phyloP scores from a whole-genome alignment of 2,797 vertebrate genomes.

The Dicrostonyx torquatus region DNA sequence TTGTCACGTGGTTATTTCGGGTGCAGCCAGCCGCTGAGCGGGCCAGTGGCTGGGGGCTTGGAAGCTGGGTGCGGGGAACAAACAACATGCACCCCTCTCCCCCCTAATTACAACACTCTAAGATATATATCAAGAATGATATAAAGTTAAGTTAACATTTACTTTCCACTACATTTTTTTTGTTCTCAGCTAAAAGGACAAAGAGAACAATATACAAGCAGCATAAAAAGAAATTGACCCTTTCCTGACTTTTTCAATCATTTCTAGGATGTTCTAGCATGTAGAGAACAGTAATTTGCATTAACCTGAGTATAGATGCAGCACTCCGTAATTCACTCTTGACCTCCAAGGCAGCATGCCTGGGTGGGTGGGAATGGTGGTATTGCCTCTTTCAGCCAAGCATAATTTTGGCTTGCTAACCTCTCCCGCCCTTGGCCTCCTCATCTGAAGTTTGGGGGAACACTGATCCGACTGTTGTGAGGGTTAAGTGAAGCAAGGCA shows the following conservation, averaged over 20 bases:
- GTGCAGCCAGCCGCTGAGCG: no score
- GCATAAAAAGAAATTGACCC: neutral
- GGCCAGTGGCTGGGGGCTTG: no score
- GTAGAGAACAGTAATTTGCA: neutral
- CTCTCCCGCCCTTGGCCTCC: neutral
- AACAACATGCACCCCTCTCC: no score
- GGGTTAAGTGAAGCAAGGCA: neutral
- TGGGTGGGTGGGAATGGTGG: neutral
- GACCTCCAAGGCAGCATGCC: neutral
- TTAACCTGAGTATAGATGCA: neutral
- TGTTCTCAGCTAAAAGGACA: neutral
- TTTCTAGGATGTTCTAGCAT: neutral
- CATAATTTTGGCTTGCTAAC: slow-evolving; percentile 19
- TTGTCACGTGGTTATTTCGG: no score
- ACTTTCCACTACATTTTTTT: slow-evolving; percentile 24
- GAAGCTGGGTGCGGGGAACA: no score
- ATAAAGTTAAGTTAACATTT: slow-evolving; percentile 23
- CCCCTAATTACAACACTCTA: no score
- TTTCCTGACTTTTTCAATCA: slow-evolving; percentile 11
- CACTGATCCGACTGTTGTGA: neutral
- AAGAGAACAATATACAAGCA: slow-evolving; percentile 7
- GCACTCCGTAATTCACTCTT: neutral
- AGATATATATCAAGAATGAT: slow-evolving; percentile 5
- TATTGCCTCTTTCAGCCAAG: neutral
- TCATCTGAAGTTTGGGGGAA: neutral